phyloP scores from a whole-genome alignment of 2,797 vertebrate species.

The Clarias pachynema region DNA sequence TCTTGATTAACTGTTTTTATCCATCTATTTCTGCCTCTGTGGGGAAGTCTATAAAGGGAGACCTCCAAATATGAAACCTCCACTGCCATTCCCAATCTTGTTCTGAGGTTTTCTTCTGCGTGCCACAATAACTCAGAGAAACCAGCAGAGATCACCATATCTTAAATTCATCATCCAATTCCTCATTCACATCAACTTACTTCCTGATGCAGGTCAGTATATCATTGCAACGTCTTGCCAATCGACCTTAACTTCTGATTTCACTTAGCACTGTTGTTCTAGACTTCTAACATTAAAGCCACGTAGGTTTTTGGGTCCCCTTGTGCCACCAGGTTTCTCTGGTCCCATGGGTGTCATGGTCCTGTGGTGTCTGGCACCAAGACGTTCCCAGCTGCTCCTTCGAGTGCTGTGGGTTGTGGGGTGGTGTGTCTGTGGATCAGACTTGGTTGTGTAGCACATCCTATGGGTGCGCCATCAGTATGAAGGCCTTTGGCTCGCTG shows the following conservation, averaged over 20 bases:
- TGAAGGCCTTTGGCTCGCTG: too few relatives aligned
- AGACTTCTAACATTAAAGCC: background rate
- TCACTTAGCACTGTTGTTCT: background rate
- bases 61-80: background rate
- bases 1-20: background rate
- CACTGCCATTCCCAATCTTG: background rate
- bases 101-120: background rate
- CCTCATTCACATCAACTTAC: background rate
- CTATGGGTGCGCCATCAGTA: too few relatives aligned
- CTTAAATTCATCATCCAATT: background rate
- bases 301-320: too few relatives aligned
- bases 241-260: background rate
- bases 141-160: background rate
- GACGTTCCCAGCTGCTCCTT: too few relatives aligned
- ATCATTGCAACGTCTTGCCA: background rate
- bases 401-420: too few relatives aligned
- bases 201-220: background rate
- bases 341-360: too few relatives aligned
- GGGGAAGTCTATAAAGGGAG: background rate
- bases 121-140: background rate
- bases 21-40: too few relatives aligned
- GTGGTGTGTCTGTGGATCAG: too few relatives aligned
- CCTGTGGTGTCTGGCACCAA: too few relatives aligned
- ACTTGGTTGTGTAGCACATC: too few relatives aligned
- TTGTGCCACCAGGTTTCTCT: too few relatives aligned